Percentiles rank a stretch among this genome's conserved stretches.
Evolutionary conservation across 2,113 vertebrate species (phyloP).

Genomic region (Motacilla alba): DNA sequence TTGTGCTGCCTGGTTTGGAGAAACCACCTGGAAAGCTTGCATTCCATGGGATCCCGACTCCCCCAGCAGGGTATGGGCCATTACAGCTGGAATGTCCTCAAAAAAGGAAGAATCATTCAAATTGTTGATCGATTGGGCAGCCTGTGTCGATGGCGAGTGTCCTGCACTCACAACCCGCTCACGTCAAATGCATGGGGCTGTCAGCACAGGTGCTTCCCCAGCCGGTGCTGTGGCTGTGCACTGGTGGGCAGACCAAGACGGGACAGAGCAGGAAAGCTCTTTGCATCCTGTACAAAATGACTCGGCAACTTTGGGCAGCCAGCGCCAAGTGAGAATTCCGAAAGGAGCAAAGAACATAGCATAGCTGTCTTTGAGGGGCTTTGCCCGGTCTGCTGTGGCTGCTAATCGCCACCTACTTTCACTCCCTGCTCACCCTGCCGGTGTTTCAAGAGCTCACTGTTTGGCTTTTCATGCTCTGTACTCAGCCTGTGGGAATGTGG

Average conservation of each 20-base stretch:
- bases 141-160: background rate
- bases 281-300: background rate
- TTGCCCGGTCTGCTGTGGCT: background rate
- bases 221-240: background rate
- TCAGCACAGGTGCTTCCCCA: background rate
- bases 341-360: accelerated
- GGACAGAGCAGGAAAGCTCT: background rate
- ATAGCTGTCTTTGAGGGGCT: background rate
- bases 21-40: background rate
- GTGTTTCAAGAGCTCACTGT: background rate
- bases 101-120: background rate
- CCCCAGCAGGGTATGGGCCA: background rate
- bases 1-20: background rate
- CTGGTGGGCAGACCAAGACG: background rate
- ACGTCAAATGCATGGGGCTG: background rate
- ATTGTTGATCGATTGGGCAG: accelerated
- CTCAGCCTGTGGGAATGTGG: background rate
- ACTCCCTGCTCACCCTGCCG: background rate
- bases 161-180: background rate
- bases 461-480: background rate
- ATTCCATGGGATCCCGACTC: background rate
- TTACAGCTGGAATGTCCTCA: background rate
- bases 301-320: background rate
- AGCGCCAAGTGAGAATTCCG: background rate
- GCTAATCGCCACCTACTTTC: background rate